Evolutionary conservation across 1,140 invertebrate genomes (phyloP), one percentile per base, ranked within the genome.

Genomic region (Eupeodes corollae): DNA sequence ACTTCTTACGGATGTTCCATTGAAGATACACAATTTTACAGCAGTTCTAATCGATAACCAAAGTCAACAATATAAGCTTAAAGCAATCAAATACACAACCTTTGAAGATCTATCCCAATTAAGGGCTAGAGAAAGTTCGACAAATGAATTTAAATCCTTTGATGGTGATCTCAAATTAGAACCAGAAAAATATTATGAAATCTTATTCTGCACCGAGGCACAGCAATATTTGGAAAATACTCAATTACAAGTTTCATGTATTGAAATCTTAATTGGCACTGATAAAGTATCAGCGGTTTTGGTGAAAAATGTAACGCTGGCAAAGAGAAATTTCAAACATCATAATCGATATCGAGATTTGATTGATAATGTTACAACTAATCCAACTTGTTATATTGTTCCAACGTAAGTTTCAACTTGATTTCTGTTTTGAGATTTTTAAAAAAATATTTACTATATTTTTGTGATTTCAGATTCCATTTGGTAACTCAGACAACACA

Each of bases 161-260:
- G 64, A 67, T 26, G 51, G 51, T 35, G 56, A 67, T 40, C 57
- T 61, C 48, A 52, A 58, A 48, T 47, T 68, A 18, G 60, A 68
- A 42, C 60, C 63, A 0, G 53, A 53, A 33, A 55, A 47, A 10
- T 67, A 61, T 14, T 68, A 67, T 46, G 59, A 65, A 30, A 43
- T 68, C 3, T 18, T 54, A 6, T 67, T 63, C 46, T 54, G 42
- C 26, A 64, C 58, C 1, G 63, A 67, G 42, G 58, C 61, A 0
- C 51, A 60, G 48, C 59, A 68, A 44, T 68, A 68, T 43, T 53
- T 60, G 26, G 66, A 68, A 50, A 68, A 68, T 46, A 61, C 60
- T 5, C 63, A 68, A 49, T 52, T 63, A 43, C 54, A 59, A 26
- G 60, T 68, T 18, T 46, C 56, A 6, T 54, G 60, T 1, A 34